A percentile compares a stretch with the other conserved stretches of the same genome.
phyloP scores from a whole-genome alignment of 2,888 invertebrate genomes.

The Amiota communis region DNA sequence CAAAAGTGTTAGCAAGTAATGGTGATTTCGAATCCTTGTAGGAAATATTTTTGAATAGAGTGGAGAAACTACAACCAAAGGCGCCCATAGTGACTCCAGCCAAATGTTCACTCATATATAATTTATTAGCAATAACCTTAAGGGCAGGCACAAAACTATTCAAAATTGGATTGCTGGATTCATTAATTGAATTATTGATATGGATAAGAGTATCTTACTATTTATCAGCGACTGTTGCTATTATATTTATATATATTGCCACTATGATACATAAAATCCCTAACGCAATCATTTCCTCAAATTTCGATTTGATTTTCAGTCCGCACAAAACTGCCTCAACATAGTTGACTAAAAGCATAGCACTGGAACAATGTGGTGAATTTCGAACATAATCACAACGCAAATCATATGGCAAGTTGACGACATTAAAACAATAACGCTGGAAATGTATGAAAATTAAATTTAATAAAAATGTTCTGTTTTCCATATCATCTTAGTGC shows the following conservation, averaged over 20 bases:
- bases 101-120: conserved; percentile 22
- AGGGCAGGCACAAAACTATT: conserved; percentile 15
- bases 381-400: not conserved
- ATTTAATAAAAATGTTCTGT: too few species aligned
- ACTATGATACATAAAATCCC: not conserved
- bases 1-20: not conserved
- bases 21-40: not conserved
- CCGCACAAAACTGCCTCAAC: not conserved
- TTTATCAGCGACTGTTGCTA: not conserved
- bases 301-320: not conserved
- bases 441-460: not conserved
- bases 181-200: not conserved
- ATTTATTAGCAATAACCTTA: conserved; percentile 1
- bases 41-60: not conserved
- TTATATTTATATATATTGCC: not conserved
- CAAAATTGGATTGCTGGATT: not conserved
- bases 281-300: not conserved
- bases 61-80: conserved; percentile 11
- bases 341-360: conserved; percentile 5
- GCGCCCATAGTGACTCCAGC: conserved; percentile 11
- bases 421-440: conserved; percentile 4
- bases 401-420: not conserved
- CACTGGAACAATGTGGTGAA: not conserved
- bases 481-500: too few species aligned
- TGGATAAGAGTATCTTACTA: not conserved